A percentile compares a stretch with the other conserved stretches of the same genome.
Evolutionary conservation across 2,113 vertebrate species (phyloP).

Genomic region (Anseranas semipalmata): DNA sequence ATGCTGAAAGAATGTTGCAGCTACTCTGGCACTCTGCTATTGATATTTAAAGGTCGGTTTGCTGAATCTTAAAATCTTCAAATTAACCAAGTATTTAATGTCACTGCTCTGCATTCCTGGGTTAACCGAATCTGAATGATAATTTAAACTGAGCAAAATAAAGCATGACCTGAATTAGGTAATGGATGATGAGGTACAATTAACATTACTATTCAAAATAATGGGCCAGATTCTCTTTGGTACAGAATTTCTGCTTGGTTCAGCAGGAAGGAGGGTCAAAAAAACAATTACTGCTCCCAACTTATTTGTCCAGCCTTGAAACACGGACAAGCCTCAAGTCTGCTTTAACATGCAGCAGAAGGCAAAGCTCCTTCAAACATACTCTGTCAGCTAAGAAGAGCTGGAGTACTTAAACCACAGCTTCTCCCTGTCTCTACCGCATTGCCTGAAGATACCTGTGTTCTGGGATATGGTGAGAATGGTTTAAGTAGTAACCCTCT

Average conservation of each 20-base stretch:
- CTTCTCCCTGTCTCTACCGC: background rate
- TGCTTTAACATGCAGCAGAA: slow-evolving; percentile 24
- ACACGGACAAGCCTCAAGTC: slow-evolving; percentile 1
- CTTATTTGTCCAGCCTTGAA: slow-evolving; percentile 32
- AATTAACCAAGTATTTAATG: slow-evolving; percentile 42
- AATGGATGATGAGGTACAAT: slow-evolving; percentile 37
- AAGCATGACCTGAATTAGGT: slow-evolving; percentile 8
- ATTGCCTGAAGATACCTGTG: background rate
- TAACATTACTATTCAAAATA: slow-evolving; percentile 27
- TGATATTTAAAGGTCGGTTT: slow-evolving; percentile 7
- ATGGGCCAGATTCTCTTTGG: background rate
- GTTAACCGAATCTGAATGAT: slow-evolving; percentile 36
- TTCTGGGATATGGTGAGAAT: background rate
- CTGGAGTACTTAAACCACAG: background rate
- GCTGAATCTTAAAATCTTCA: slow-evolving; percentile 32
- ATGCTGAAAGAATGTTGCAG: slow-evolving; percentile 22
- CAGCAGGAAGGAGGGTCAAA: slow-evolving; percentile 40
- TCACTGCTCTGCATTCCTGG: slow-evolving; percentile 24
- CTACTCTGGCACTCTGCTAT: background rate
- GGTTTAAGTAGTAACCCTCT: background rate
- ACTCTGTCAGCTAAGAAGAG: background rate
- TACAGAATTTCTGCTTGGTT: slow-evolving; percentile 49
- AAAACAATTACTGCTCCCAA: slow-evolving; percentile 25
- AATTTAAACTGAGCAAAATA: slow-evolving; percentile 42
- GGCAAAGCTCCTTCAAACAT: background rate